Conservation (phyloP, 2,113 vertebrate genomes). For the Lonchura striata region DNA sequence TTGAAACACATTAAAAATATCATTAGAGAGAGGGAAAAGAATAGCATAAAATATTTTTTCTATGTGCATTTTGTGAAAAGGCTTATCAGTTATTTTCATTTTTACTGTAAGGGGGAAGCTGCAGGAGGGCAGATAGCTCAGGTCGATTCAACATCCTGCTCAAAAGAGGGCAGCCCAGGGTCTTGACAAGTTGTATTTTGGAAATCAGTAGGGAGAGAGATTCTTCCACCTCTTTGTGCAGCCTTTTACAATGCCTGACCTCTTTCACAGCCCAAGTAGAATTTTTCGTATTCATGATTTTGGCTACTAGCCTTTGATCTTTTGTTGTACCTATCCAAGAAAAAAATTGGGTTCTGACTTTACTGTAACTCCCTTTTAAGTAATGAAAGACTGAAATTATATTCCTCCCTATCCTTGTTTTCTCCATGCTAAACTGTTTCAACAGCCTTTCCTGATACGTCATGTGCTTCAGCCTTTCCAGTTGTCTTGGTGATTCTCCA, state of each 20-base stretch:
- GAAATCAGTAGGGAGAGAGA: not conserved
- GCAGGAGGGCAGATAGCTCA: not conserved
- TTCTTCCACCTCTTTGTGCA: not conserved
- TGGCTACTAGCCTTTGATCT: not conserved
- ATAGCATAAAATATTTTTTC: not conserved
- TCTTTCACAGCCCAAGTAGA: not conserved
- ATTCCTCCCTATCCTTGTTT: not conserved
- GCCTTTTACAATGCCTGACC: not conserved
- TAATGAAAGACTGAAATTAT: not conserved
- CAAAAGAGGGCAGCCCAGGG: not conserved
- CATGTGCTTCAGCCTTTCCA: not conserved
- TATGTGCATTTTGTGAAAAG: not conserved
- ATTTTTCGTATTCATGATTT: not conserved
- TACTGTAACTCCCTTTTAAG: not conserved
- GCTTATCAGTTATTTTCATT: not conserved
- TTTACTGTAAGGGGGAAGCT: not conserved
- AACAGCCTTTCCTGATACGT: not conserved
- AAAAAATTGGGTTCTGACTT: not conserved
- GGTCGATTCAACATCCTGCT: not conserved
- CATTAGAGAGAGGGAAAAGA: not conserved
- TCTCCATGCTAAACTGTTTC: not conserved
- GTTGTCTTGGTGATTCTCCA: not conserved
- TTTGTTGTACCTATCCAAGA: not conserved
- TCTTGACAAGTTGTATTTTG: not conserved
- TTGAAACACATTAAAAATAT: not conserved